A percentile compares a stretch with the other conserved stretches of the same genome.
Evolutionary conservation across 2,888 invertebrate species (phyloP).

Genomic region (Sipha maydis): DNA sequence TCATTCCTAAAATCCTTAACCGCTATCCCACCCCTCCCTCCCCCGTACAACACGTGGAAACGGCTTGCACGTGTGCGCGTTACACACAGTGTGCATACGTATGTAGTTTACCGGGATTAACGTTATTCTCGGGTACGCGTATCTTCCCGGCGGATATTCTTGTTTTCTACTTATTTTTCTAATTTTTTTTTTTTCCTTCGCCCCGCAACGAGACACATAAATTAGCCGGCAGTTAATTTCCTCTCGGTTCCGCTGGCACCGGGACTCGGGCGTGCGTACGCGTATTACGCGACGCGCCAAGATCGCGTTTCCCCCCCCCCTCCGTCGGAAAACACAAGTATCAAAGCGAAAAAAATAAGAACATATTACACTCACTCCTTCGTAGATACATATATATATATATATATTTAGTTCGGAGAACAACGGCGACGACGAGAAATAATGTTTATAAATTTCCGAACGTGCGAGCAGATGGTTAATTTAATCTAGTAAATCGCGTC

Average conservation of each 20-base stretch:
- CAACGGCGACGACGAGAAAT: background rate
- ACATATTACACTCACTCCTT: background rate
- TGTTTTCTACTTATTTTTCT: background rate
- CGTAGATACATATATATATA: background rate
- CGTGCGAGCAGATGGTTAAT: slow-evolving; percentile 45
- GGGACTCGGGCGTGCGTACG: too few species aligned
- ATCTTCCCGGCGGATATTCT: slow-evolving; percentile 43
- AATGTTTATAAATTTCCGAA: background rate
- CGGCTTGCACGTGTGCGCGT: slow-evolving; percentile 21
- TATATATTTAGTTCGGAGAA: background rate
- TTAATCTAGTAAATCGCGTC: slow-evolving; percentile 42
- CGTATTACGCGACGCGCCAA: slow-evolving; percentile 6
- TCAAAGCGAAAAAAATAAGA: slow-evolving; percentile 6
- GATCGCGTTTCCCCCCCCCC: background rate
- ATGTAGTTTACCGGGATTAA: slow-evolving; percentile 32
- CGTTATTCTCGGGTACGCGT: slow-evolving; percentile 43
- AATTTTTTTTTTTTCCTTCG: background rate
- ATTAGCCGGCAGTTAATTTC: slow-evolving; percentile 57
- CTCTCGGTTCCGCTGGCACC: slow-evolving; percentile 31
- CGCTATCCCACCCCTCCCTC: too few species aligned
- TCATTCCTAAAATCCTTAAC: slow-evolving; percentile 30
- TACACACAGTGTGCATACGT: too few species aligned
- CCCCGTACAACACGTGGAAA: background rate
- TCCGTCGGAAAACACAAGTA: background rate
- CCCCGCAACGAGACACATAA: slow-evolving; percentile 28